Percentiles rank a stretch among this genome's conserved stretches.
These are phyloP conservation scores for Enteromius thamalakanensis DNA, from an alignment of 2,797 vertebrate genomes.

Conservation along the genomic window DNA sequence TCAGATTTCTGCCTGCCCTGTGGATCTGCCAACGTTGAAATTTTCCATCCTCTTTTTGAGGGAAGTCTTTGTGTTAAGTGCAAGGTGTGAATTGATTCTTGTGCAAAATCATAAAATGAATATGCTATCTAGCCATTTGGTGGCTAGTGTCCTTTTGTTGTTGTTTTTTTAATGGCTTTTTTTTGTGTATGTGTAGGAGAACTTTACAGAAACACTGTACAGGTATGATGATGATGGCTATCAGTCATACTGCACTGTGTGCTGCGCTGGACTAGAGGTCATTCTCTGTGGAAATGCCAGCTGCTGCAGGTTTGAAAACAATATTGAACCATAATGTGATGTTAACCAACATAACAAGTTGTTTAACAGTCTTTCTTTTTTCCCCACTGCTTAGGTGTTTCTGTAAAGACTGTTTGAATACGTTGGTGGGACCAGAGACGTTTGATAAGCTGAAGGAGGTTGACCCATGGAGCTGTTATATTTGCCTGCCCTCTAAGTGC, in stretches of 20 bases:
- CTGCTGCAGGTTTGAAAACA: slow-evolving; percentile 77
- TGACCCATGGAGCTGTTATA: slow-evolving; percentile 94
- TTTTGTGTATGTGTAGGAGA: slow-evolving; percentile 67
- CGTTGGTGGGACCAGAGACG: slow-evolving; percentile 83
- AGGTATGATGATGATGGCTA: slow-evolving; percentile 83
- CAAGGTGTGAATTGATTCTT: slow-evolving; percentile 73
- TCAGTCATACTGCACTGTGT: slow-evolving; percentile 83
- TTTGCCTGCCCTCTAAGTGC: slow-evolving; percentile 83
- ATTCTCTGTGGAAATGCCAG: slow-evolving; percentile 79
- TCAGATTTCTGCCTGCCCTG: slow-evolving; percentile 81
- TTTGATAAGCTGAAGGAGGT: slow-evolving; percentile 82
- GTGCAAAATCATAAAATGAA: not conserved
- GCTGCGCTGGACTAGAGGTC: slow-evolving; percentile 78
- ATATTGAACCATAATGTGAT: not conserved
- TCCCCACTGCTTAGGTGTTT: slow-evolving; percentile 82
- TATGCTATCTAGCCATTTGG: not conserved
- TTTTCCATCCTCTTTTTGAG: slow-evolving; percentile 78
- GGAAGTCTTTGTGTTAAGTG: slow-evolving; percentile 79
- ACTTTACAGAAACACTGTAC: slow-evolving; percentile 79
- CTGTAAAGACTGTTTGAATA: slow-evolving; percentile 92
- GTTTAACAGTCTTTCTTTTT: not conserved
- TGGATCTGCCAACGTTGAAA: slow-evolving; percentile 66
- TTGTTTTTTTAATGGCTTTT: not conserved
- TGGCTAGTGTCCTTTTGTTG: not conserved
- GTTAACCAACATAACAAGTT: not conserved